Evolutionary conservation across 1,140 invertebrate species (phyloP).

Genomic region (Saccostrea cuccullata): DNA sequence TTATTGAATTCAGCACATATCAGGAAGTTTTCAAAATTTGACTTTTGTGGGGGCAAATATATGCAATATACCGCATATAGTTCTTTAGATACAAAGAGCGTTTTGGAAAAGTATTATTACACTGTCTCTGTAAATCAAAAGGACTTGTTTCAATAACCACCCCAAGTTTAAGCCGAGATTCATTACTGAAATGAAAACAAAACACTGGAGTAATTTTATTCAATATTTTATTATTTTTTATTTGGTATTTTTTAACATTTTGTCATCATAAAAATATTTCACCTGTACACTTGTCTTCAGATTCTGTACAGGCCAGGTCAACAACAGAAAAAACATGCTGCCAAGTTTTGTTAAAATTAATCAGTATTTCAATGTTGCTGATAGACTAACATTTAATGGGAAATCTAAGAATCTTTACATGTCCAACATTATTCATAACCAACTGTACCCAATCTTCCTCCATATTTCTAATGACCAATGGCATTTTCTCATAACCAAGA

Average conservation of each 20-base stretch:
- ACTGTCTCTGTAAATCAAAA: no score
- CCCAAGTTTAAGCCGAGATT: no score
- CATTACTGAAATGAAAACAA: no score
- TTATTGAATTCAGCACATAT: no score
- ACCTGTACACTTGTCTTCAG: constrained; percentile 8
- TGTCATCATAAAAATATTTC: constrained; percentile 32
- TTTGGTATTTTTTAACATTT: constrained; percentile 32
- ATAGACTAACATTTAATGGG: background rate
- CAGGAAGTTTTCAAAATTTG: no score
- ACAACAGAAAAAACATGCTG: constrained; percentile 10
- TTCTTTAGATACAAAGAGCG: no score
- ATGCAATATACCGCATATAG: no score
- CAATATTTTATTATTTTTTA: constrained; percentile 38
- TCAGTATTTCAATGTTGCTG: constrained; percentile 29
- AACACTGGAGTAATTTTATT: background rate
- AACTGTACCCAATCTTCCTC: no score
- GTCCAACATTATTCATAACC: background rate
- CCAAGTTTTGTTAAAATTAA: constrained; percentile 27
- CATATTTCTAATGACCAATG: no score
- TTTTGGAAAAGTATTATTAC: no score
- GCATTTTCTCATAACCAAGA: background rate
- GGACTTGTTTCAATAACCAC: no score
- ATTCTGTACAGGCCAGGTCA: background rate
- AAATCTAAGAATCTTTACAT: background rate
- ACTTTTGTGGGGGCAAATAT: no score